Percentiles rank a stretch among this genome's conserved stretches.
phyloP scores from a whole-genome alignment of 2,888 invertebrate genomes.

The Stomorhina lunata region DNA sequence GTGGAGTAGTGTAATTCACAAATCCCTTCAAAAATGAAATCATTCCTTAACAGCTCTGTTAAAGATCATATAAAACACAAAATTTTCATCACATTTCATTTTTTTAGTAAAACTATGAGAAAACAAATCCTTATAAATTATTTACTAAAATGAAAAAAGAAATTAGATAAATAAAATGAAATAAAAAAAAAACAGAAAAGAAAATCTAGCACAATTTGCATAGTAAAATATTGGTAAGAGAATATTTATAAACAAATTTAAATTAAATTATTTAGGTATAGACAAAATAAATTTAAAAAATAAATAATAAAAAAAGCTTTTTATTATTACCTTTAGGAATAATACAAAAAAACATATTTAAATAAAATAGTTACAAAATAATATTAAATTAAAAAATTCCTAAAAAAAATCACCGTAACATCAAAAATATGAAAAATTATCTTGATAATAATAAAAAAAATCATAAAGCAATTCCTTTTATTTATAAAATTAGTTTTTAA shows the following conservation, averaged over 20 bases:
- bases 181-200: background rate
- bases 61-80: background rate
- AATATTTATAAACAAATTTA: constrained; percentile 18
- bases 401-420: constrained; percentile 7
- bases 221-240: constrained; percentile 11
- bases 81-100: constrained; percentile 14
- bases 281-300: background rate
- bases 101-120: background rate
- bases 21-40: constrained; percentile 9
- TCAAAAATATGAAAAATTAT: background rate
- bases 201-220: constrained; percentile 49
- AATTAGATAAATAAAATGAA: constrained; percentile 20
- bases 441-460: constrained; percentile 6
- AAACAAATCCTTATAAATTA: background rate
- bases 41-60: background rate
- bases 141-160: too few species aligned
- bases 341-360: background rate
- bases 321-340: constrained; percentile 4
- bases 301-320: constrained; percentile 19
- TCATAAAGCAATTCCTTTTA: constrained; percentile 3
- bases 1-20: background rate
- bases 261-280: constrained; percentile 12
- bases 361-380: too few species aligned
- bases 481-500: background rate
- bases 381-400: constrained; percentile 12